phyloP scores from a whole-genome alignment of 2,113 vertebrate genomes.

The Macrotus californicus region DNA sequence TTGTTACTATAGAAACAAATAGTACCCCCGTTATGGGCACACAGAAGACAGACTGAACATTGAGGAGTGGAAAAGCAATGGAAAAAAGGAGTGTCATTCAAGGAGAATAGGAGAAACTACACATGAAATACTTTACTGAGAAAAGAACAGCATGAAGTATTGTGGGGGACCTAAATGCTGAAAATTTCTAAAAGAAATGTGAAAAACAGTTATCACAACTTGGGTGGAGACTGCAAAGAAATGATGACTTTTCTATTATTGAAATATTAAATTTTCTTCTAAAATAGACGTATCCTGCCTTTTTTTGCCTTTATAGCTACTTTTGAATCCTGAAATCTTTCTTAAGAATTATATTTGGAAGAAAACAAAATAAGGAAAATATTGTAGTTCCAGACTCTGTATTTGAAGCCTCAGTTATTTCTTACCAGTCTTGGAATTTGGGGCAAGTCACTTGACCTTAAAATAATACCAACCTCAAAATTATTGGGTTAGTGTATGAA shows the following conservation, averaged over 20 bases:
- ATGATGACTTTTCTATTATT: neutral
- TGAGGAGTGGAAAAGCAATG: neutral
- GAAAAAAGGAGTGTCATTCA: neutral
- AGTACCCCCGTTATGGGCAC: neutral
- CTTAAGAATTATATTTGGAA: slow-evolving; percentile 13
- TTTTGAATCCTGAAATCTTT: neutral
- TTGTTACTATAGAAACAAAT: slow-evolving; percentile 39
- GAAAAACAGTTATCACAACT: neutral
- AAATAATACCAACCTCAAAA: neutral
- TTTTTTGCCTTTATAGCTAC: neutral
- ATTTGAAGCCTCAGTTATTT: neutral
- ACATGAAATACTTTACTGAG: neutral
- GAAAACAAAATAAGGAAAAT: slow-evolving; percentile 2
- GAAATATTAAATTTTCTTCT: slow-evolving; percentile 3
- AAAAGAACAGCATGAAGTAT: neutral
- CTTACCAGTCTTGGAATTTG: neutral
- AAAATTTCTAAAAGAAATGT: neutral
- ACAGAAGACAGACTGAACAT: neutral
- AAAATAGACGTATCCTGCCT: neutral
- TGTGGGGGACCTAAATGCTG: neutral
- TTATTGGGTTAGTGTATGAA: neutral
- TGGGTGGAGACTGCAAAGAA: neutral
- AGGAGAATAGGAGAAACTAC: neutral
- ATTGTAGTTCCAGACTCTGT: neutral
- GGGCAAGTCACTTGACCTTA: neutral